Evolutionary conservation across 2,113 vertebrate species (phyloP).

Genomic region (Neotragus moschatus): DNA sequence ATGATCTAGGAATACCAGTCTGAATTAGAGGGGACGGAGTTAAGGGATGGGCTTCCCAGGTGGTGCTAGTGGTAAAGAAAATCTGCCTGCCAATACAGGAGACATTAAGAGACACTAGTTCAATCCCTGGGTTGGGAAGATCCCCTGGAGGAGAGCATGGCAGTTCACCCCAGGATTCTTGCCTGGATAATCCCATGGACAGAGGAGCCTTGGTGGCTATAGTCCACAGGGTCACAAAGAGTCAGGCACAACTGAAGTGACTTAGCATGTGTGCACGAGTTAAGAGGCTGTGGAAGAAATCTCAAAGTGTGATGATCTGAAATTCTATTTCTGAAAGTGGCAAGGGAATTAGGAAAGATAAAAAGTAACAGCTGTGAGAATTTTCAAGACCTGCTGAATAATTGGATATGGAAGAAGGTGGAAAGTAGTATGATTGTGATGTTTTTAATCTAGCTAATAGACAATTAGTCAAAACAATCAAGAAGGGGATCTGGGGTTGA

Average conservation of each 20-base stretch:
- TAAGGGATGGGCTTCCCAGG: background rate
- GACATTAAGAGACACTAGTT: background rate
- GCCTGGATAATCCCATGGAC: background rate
- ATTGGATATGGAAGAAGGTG: background rate
- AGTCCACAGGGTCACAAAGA: background rate
- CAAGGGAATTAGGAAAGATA: background rate
- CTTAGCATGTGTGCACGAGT: background rate
- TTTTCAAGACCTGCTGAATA: background rate
- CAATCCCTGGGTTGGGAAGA: background rate
- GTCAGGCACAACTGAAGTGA: background rate
- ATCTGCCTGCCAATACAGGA: background rate
- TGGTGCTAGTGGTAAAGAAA: background rate
- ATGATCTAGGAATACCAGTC: background rate
- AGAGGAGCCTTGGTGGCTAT: background rate
- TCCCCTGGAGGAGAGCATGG: background rate
- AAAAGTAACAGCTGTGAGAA: background rate
- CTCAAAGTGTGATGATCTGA: background rate
- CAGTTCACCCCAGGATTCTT: background rate
- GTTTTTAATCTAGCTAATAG: background rate
- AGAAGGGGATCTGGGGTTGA: background rate
- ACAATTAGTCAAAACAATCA: background rate
- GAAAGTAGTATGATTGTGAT: background rate
- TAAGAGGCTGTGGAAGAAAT: background rate
- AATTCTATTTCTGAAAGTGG: background rate
- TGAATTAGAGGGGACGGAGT: background rate